Evolutionary conservation across 1,140 invertebrate genomes (phyloP), one percentile per base, ranked within the genome.

Genomic region (Drosophila bifasciata): DNA sequence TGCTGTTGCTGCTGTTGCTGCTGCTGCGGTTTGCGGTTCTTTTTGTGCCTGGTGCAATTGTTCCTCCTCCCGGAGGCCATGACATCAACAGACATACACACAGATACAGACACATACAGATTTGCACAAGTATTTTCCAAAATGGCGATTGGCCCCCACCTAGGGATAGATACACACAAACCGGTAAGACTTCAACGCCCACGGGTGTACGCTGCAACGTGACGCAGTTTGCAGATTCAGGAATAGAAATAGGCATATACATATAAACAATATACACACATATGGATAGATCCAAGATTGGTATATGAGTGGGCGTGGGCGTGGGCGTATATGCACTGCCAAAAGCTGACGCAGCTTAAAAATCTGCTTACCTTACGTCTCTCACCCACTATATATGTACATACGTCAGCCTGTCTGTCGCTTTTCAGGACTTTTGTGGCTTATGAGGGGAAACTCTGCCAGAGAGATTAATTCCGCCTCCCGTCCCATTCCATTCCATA

Each of bases 21-120:
- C 57, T 79, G 61, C 52, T 79, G 81, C 48, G 81, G 81, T 86
- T 86, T 86, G 81, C 51, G 81, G 81, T 86, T 88, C 66, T 79
- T 81, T 88, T 86, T 86, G 80, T 78, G 83, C 66, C 78, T 61
- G 83, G 81, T 86, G 81, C 81, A 85, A 85, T 86, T 77, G 78
- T 86, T 85, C 61, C 68, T 67, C 69, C 64, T 78, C 69, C 73
- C 64, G 55, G 58, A 50, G 64, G 52, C 78, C 62, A 81, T 77
- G 74, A 63, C 79, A 81, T 76, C 58, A 76, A 57, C 78, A 76
- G 67, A 60, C 63, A 72, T 32, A 64, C 17, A 56, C 25, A 64
- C 25, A 69, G 16, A 32, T n/a, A 50, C 16, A 53, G 15, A 17
- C 19, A 46, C 13, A 44, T 52, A 48, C 28, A 48, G 19, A 71